These are phyloP conservation scores for Monarcha castaneiventris DNA, from an alignment of 2,113 vertebrate species.

Conservation along the genomic window DNA sequence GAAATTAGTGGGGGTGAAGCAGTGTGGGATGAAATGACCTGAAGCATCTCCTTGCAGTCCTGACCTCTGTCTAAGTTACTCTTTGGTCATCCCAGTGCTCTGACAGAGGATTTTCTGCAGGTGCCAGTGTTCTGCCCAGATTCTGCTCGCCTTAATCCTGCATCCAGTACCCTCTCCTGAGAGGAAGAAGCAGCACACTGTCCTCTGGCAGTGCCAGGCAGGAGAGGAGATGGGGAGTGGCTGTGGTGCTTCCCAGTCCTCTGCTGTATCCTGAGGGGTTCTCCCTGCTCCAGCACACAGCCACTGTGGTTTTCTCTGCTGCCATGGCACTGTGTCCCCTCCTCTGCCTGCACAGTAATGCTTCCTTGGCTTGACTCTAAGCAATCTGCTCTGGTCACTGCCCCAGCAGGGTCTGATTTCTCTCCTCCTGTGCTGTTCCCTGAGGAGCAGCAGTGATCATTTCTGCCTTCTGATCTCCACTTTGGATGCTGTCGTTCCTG, in stretches of 20 bases:
- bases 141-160: not conserved
- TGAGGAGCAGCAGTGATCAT: not conserved
- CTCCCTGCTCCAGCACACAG: accelerated
- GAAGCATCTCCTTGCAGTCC: not conserved
- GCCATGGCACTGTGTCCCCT: not conserved
- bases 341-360: accelerated
- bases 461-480: not conserved
- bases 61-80: not conserved
- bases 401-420: not conserved
- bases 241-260: not conserved
- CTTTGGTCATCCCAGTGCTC: not conserved
- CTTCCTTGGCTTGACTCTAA: not conserved
- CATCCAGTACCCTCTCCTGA: accelerated
- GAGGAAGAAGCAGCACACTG: accelerated
- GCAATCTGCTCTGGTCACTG: not conserved
- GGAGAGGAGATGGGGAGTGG: not conserved
- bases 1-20: not conserved
- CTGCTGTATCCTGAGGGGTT: not conserved
- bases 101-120: not conserved
- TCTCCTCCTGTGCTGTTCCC: not conserved
- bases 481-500: not conserved
- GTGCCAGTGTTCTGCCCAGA: not conserved
- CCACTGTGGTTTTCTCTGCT: not conserved
- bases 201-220: not conserved
- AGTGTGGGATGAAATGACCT: accelerated